Evolutionary conservation across 2,888 invertebrate species (phyloP).

Genomic region (Unio delphinus): DNA sequence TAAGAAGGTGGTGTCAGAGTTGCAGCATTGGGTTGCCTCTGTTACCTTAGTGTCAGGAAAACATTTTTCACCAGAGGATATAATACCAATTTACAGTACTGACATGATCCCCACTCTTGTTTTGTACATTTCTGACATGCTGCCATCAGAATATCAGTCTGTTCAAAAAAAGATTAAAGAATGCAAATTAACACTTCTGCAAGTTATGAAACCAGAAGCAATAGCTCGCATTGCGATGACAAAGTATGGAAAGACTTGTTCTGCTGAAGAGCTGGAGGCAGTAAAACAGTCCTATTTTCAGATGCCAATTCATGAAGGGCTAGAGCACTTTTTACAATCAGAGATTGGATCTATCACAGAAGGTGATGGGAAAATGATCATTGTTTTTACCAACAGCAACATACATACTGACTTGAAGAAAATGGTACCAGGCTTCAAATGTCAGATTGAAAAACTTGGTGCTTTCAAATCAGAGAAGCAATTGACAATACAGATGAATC

Average conservation of each 20-base stretch:
- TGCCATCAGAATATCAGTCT: background rate
- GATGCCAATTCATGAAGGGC: slow-evolving; percentile 39
- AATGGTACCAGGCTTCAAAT: background rate
- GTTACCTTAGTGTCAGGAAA: slow-evolving; percentile 7
- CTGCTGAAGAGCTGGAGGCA: background rate
- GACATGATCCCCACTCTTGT: slow-evolving; percentile 35
- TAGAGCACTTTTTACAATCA: slow-evolving; percentile 13
- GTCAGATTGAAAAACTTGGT: slow-evolving; percentile 36
- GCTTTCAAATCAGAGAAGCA: slow-evolving; percentile 49
- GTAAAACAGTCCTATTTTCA: slow-evolving; percentile 19
- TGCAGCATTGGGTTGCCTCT: slow-evolving; percentile 17
- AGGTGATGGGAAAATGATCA: slow-evolving; percentile 7
- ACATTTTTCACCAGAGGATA: slow-evolving; percentile 17
- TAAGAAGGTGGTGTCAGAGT: slow-evolving; percentile 2
- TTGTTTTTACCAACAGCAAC: slow-evolving; percentile 43
- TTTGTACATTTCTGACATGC: slow-evolving; percentile 2
- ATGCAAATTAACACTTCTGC: slow-evolving; percentile 21
- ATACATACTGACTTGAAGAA: slow-evolving; percentile 19
- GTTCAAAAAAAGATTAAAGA: background rate
- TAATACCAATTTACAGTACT: slow-evolving; percentile 33
- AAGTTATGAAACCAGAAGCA: slow-evolving; percentile 36
- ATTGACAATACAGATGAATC: slow-evolving; percentile 19
- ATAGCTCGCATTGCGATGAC: slow-evolving; percentile 19
- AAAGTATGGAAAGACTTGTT: background rate
- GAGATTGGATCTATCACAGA: background rate